Conservation (phyloP, 2,113 vertebrate species). For the Ciconia maguari region DNA sequence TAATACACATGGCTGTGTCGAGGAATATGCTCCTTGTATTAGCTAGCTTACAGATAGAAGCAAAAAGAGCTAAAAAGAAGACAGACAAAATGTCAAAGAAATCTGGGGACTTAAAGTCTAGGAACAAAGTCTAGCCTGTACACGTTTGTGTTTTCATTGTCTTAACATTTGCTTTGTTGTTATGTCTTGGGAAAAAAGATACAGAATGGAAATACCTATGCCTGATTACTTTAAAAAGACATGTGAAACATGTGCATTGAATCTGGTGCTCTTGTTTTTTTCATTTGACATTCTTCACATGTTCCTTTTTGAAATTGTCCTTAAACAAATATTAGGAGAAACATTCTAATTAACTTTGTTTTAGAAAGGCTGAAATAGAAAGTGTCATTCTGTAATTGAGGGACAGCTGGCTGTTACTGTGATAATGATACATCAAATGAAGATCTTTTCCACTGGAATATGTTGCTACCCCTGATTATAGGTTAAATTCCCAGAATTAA, state of each 20-base stretch:
- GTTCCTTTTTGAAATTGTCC: not conserved
- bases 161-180: not conserved
- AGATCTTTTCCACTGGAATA: not conserved
- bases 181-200: not conserved
- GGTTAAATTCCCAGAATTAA: constrained; percentile 24
- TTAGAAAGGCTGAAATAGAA: not conserved
- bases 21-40: not conserved
- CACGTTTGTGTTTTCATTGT: accelerated
- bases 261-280: not conserved
- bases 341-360: not conserved
- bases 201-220: not conserved
- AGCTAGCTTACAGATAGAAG: not conserved
- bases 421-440: not conserved
- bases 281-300: not conserved
- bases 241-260: accelerated
- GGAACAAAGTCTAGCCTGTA: not conserved
- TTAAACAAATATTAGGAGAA: not conserved
- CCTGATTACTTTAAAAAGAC: not conserved
- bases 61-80: not conserved
- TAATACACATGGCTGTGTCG: not conserved
- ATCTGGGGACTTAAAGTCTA: not conserved
- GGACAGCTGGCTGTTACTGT: not conserved
- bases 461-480: not conserved
- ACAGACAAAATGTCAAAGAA: not conserved
- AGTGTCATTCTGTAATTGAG: not conserved